A percentile compares a stretch with the other conserved stretches of the same genome.
These are phyloP conservation scores for Axinella damicornis DNA, from an alignment of 37 sponge, comb jelly and placozoan species.

Conservation along the genomic window DNA sequence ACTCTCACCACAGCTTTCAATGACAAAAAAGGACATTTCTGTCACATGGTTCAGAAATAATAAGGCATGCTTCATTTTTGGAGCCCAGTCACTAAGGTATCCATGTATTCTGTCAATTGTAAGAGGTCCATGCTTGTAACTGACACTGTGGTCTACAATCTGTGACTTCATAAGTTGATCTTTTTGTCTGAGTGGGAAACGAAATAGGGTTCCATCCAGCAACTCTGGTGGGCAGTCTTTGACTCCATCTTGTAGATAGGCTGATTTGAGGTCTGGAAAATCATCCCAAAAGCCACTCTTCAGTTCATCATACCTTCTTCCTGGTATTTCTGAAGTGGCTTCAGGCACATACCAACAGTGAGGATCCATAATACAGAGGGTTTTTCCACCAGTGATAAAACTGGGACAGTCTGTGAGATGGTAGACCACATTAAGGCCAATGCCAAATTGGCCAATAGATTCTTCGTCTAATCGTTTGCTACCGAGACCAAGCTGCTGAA, in stretches of 20 bases:
- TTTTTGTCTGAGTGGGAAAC: conserved; percentile 69
- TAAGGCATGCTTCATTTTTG: conserved; percentile 58
- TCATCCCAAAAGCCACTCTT: conserved; percentile 47
- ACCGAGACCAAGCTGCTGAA: conserved; percentile 67
- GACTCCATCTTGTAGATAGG: conserved; percentile 39
- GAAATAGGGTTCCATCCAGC: conserved; percentile 65
- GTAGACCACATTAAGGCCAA: conserved; percentile 82
- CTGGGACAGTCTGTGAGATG: conserved; percentile 77
- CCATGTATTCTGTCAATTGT: conserved; percentile 18
- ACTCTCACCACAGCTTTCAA: conserved; percentile 26
- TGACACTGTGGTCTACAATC: conserved; percentile 7
- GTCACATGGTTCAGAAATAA: conserved; percentile 65
- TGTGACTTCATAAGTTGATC: conserved; percentile 13
- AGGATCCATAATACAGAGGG: conserved; percentile 53
- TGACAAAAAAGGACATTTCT: conserved; percentile 47
- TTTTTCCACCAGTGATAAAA: conserved; percentile 52
- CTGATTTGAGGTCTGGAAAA: conserved; percentile 54
- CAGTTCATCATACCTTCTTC: conserved; percentile 29
- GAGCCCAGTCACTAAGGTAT: conserved; percentile 46
- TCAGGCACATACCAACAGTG: conserved; percentile 38
- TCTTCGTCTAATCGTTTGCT: conserved; percentile 55
- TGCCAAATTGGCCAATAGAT: conserved; percentile 71
- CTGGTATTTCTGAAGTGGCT: conserved; percentile 15
- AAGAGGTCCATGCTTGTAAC: not conserved
- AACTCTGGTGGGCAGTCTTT: conserved; percentile 32